Base-by-base conservation (phyloP, 1,140 invertebrate species). In the Drosophila serrata region DNA sequence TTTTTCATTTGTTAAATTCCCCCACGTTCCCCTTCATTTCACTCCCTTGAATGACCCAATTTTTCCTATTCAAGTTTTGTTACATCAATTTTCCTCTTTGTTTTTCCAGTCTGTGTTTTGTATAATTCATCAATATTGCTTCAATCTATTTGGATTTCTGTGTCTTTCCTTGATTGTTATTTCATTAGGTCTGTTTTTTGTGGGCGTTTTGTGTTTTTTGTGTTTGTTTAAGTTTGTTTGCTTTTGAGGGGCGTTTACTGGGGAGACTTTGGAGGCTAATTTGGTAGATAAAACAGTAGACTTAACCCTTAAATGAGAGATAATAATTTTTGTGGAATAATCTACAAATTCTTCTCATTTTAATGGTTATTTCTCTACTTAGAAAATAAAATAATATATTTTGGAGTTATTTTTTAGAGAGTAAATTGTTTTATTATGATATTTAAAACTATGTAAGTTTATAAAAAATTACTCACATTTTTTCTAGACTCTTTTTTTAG, bases 81-180 rank as follows among this genome's bases (percentile, higher is more conserved):
- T 76, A 84, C 82, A 73, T 22, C 31, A 43, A 59, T 79, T 62
- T 85, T 48, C 62, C n/a, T 46, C 29, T 57, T 63, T 40, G 43
- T 68, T 69, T 56, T 15, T 57, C 22, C 31, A 69, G 68, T 35
- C 53, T 56, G 39, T 27, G 48, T 60, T 55, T 79, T 68, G 56
- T 73, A 64, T 72, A 87, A 87, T 82, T 79, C 67, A 87, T 87
- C 84, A 87, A 87, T 87, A 82, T 80, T 82, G 65, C 62, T 67
- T 59, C 65, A 60, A 86, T 70, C 49, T 61, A 65, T 72, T 77
- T 48, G 31, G 35, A 22, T 46, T 45, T 43, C 35, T 58, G 73
- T 75, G 45, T 58, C 37, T 63, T 60, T 51, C 19, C 43, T 42
- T 31, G 39, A 60, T 79, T 76, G 49, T 63, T 73, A 29, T 53